phyloP scores from a whole-genome alignment of 2,113 vertebrate species.

The Ornithorhynchus anatinus region DNA sequence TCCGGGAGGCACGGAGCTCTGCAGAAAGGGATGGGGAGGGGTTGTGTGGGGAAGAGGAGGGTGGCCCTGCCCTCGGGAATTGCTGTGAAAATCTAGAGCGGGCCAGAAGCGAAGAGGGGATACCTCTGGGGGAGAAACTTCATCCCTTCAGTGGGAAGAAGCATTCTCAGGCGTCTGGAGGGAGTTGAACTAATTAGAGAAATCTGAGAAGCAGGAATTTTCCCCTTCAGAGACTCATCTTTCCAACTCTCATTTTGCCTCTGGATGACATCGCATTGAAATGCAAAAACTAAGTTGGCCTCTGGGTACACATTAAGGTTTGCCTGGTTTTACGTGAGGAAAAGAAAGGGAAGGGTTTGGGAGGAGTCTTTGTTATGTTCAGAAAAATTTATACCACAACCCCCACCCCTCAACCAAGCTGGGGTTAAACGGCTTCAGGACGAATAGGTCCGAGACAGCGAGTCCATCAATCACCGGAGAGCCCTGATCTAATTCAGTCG shows the following conservation, averaged over 20 bases:
- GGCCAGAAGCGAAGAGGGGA: neutral
- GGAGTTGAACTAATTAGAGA: conserved; percentile 43
- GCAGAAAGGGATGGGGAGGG: neutral
- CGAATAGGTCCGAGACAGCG: rapidly evolving
- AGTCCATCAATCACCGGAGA: neutral
- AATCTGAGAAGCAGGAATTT: conserved; percentile 29
- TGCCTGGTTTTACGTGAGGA: too few relatives aligned
- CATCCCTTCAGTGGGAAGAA: neutral
- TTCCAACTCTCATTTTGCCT: conserved; percentile 44
- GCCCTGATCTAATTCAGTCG: conserved; percentile 7
- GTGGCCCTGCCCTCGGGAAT: too few relatives aligned
- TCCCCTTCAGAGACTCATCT: conserved; percentile 52
- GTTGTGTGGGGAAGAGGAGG: neutral
- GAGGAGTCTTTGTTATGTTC: neutral
- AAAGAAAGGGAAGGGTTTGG: neutral
- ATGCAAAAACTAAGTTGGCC: conserved; percentile 36
- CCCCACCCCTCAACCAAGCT: too few relatives aligned
- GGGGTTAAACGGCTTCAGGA: conserved; percentile 29
- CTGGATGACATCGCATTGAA: conserved; percentile 46
- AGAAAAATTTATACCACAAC: too few relatives aligned
- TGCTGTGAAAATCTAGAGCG: too few relatives aligned
- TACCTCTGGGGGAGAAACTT: neutral
- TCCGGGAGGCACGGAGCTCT: neutral
- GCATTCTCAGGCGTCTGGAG: neutral
- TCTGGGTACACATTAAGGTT: conserved; percentile 9